These are phyloP conservation scores for Clangula hyemalis DNA, from an alignment of 2,797 vertebrate genomes.

Conservation along the genomic window DNA sequence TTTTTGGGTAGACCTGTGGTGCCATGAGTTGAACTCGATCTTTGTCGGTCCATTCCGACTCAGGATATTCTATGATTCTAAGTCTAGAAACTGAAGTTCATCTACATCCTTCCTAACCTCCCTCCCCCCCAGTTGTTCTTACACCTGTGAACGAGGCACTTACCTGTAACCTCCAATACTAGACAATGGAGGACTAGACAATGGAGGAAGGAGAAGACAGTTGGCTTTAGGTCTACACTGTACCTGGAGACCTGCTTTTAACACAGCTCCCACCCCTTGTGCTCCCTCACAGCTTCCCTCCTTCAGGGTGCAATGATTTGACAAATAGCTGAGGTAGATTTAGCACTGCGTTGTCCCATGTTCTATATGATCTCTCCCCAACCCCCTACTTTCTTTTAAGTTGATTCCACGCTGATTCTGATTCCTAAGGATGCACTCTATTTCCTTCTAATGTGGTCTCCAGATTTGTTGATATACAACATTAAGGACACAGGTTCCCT, in stretches of 20 bases:
- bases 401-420: background rate
- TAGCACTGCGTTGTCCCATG: background rate
- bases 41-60: too few relatives aligned
- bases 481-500: background rate
- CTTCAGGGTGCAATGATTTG: background rate
- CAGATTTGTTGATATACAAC: background rate
- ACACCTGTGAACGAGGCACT: background rate
- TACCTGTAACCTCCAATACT: background rate
- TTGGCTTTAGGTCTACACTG: background rate
- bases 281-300: background rate
- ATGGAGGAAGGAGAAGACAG: background rate
- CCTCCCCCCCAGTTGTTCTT: background rate
- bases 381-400: background rate
- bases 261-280: accelerated
- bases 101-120: background rate
- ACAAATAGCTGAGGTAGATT: background rate
- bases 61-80: too few relatives aligned
- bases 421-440: background rate
- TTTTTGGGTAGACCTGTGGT: too few relatives aligned
- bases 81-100: background rate
- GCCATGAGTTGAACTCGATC: too few relatives aligned
- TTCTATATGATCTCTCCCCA: background rate
- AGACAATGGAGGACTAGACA: background rate
- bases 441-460: background rate
- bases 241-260: background rate